Percentiles rank a stretch among this genome's conserved stretches.
phyloP scores from a whole-genome alignment of 2,888 invertebrate genomes.

The Xestoiulus laeticollis region DNA sequence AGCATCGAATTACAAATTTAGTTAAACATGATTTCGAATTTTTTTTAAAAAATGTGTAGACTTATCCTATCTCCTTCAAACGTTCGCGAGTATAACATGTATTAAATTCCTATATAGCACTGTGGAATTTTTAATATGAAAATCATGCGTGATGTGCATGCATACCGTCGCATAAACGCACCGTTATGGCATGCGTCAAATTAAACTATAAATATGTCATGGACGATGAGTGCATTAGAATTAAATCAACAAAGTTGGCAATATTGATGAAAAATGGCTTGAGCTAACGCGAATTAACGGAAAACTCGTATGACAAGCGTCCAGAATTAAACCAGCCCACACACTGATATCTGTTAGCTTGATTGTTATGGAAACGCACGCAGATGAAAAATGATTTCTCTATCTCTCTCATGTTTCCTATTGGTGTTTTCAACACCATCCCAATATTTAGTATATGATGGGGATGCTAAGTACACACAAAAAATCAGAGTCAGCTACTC shows the following conservation, averaged over 20 bases:
- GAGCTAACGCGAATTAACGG: not conserved
- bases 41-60: not conserved
- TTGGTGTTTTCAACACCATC: not conserved
- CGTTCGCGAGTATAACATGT: not conserved
- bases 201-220: not conserved
- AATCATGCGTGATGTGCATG: not conserved
- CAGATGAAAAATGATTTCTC: not conserved
- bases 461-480: not conserved
- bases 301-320: not conserved
- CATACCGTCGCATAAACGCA: not conserved
- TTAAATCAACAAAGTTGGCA: not conserved
- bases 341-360: not conserved
- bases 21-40: not conserved
- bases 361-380: not conserved
- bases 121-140: constrained; percentile 18
- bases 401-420: not conserved
- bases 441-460: no score
- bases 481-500: not conserved
- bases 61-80: not conserved
- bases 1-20: not conserved
- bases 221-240: not conserved
- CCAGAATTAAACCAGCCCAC: not conserved
- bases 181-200: not conserved
- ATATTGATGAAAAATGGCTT: not conserved
- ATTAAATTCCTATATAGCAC: not conserved